These are phyloP conservation scores for Leptoclinus maculatus DNA, from an alignment of 2,797 vertebrate genomes.

Conservation along the genomic window DNA sequence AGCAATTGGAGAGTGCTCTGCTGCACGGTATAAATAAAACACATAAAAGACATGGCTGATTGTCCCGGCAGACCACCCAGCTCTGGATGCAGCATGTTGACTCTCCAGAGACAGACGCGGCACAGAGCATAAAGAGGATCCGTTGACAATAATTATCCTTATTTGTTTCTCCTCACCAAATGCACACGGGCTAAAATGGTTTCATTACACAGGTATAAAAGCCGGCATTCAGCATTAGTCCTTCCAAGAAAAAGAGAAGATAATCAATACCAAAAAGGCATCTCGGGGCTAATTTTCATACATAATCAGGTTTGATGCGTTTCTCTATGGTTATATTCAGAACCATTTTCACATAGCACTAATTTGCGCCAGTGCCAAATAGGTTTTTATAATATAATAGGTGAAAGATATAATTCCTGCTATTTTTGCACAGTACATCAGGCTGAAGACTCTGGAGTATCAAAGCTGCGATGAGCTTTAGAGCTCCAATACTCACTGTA, in stretches of 20 bases:
- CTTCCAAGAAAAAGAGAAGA: conserved; percentile 54
- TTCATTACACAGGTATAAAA: conserved; percentile 69
- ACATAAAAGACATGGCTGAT: conserved; percentile 69
- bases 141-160: conserved; percentile 79
- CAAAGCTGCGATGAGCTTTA: background rate
- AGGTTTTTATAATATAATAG: conserved; percentile 35
- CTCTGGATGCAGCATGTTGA: conserved; percentile 69
- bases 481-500: background rate
- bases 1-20: conserved; percentile 54
- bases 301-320: conserved; percentile 50
- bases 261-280: conserved; percentile 65
- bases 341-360: conserved; percentile 30
- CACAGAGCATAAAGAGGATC: conserved; percentile 76
- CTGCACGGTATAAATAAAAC: conserved; percentile 70
- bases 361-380: conserved; percentile 44
- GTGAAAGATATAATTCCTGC: conserved; percentile 32
- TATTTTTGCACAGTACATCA: conserved; percentile 28
- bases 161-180: conserved; percentile 80
- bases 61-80: conserved; percentile 68
- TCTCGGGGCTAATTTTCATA: conserved; percentile 65
- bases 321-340: conserved; percentile 30
- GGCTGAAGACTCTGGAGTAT: conserved; percentile 12
- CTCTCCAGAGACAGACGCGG: conserved; percentile 69
- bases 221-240: conserved; percentile 43
- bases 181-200: conserved; percentile 64